These are phyloP conservation scores for Halichoerus grypus DNA, from an alignment of 2,113 vertebrate genomes.

Conservation along the genomic window DNA sequence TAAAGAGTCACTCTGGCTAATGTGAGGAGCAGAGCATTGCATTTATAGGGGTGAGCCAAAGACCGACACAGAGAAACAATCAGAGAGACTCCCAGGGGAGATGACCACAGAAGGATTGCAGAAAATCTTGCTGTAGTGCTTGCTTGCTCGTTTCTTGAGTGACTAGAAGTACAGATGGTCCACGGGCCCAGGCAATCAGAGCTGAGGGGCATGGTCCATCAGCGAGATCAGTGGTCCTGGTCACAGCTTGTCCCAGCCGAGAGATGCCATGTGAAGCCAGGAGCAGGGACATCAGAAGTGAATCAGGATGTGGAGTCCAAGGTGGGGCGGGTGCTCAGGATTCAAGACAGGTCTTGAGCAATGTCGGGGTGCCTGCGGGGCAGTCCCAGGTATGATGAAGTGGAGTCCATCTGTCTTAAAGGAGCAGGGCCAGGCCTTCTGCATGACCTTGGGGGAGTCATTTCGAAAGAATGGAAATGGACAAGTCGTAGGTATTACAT, in stretches of 20 bases:
- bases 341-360: background rate
- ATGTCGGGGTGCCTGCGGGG: background rate
- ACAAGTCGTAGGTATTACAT: no score
- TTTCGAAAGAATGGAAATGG: background rate
- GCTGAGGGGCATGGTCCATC: background rate
- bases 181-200: background rate
- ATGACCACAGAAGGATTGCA: background rate
- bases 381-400: background rate
- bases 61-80: background rate
- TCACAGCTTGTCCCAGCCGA: background rate
- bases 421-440: background rate
- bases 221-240: background rate
- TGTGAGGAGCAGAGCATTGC: background rate
- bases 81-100: background rate
- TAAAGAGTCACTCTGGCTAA: background rate
- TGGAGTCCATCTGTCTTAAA: background rate
- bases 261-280: background rate
- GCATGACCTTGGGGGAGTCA: background rate
- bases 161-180: background rate
- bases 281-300: background rate
- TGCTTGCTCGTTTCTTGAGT: background rate
- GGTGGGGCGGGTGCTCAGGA: background rate
- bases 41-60: background rate
- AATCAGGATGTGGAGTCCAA: background rate
- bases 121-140: background rate